Conservation (phyloP, 2,888 invertebrate genomes). For the Drosophila macrospina region DNA sequence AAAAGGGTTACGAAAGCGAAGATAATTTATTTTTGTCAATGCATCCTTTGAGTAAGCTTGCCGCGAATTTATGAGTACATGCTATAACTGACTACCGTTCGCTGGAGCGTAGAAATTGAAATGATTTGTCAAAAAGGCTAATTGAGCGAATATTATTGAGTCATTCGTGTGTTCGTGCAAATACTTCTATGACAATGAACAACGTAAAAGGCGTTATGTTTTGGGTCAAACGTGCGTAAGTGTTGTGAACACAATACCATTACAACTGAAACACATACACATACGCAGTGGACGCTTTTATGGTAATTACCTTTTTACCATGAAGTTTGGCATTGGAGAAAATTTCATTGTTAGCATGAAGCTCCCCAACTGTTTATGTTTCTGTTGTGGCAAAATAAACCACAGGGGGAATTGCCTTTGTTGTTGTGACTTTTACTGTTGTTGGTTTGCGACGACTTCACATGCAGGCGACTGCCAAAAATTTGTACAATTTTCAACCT, state of each 20-base stretch:
- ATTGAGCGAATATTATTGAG: constrained; percentile 62
- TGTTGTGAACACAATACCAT: constrained; percentile 23
- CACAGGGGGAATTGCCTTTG: constrained; percentile 67
- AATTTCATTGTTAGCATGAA: constrained; percentile 72
- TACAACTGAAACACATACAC: constrained; percentile 14
- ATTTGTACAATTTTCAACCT: constrained; percentile 69
- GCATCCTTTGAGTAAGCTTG: too few relatives aligned
- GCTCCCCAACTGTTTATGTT: constrained; percentile 48
- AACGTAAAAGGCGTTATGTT: constrained; percentile 1
- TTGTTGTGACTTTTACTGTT: constrained; percentile 34
- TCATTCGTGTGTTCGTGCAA: constrained; percentile 6
- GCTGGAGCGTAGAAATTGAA: constrained; percentile 17
- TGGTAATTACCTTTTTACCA: constrained; percentile 71
- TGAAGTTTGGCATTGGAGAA: constrained; percentile 63
- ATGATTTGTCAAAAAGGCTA: constrained; percentile 58
- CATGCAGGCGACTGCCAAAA: constrained; percentile 69
- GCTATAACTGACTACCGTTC: constrained; percentile 12
- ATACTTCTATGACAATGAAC: constrained; percentile 5
- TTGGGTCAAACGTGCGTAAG: constrained; percentile 23
- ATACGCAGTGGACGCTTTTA: constrained; percentile 55
- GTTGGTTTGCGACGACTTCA: constrained; percentile 40
- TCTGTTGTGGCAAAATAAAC: constrained; percentile 56
- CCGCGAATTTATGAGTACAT: too few relatives aligned
- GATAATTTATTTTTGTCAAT: not conserved
- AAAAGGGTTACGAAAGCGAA: too few relatives aligned